phyloP scores from a whole-genome alignment of 37 sponge, comb jelly and placozoan genomes.

The Diacarnus erythraeanus region DNA sequence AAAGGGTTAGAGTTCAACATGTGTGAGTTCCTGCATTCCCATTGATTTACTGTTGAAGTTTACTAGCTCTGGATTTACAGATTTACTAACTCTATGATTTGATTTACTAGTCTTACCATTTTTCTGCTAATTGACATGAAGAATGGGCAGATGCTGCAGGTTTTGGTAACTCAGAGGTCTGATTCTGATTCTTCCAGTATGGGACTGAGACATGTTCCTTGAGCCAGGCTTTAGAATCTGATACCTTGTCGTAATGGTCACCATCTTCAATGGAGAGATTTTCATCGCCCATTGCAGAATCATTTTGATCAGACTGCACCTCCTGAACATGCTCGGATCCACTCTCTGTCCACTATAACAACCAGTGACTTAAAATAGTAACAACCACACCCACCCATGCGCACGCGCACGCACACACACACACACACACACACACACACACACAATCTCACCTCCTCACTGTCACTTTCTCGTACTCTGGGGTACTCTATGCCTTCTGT shows the following conservation, averaged over 20 bases:
- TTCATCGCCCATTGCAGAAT: conserved; percentile 39
- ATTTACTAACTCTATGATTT: neutral
- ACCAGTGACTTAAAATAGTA: too few relatives aligned
- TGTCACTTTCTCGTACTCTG: neutral
- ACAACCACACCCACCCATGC: too few relatives aligned
- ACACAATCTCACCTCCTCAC: conserved; percentile 8
- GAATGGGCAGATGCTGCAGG: conserved; percentile 23
- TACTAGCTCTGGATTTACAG: too few relatives aligned
- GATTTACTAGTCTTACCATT: conserved; percentile 15
- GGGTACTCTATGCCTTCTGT: conserved; percentile 61
- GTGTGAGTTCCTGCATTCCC: neutral
- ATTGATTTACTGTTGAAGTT: too few relatives aligned
- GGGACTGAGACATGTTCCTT: conserved; percentile 24
- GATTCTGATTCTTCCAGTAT: conserved; percentile 48
- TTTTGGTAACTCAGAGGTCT: neutral
- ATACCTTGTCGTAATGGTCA: neutral
- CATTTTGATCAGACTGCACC: neutral
- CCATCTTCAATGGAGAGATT: neutral
- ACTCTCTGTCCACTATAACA: conserved; percentile 18
- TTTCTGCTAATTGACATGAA: conserved; percentile 33
- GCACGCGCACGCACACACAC: neutral
- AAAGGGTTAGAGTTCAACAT: neutral
- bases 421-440: too few relatives aligned
- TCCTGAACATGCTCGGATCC: neutral
- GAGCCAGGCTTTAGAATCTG: conserved; percentile 18